A percentile compares a stretch with the other conserved stretches of the same genome.
Conservation (phyloP, 2,888 invertebrate species). For the Eurois occulta region DNA sequence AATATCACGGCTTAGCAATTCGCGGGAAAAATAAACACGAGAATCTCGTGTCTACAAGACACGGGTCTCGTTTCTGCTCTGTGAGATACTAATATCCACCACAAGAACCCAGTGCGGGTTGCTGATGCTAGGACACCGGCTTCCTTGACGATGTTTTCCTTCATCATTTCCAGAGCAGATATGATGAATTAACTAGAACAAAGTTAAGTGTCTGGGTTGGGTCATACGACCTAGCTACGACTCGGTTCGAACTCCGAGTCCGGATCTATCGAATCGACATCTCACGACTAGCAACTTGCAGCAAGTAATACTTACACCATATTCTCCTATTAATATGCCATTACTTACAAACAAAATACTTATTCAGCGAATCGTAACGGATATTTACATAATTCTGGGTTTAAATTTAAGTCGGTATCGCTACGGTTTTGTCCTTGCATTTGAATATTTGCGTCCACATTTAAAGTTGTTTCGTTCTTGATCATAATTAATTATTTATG, state of each 20-base stretch:
- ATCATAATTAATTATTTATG: conserved; percentile 67
- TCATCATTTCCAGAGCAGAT: not conserved
- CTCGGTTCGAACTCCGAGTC: not conserved
- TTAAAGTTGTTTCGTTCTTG: conserved; percentile 62
- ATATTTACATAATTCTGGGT: conserved; percentile 49
- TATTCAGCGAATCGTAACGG: conserved; percentile 21
- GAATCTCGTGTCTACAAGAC: not conserved
- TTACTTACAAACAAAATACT: conserved; percentile 19
- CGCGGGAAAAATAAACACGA: not conserved
- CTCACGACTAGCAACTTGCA: not conserved
- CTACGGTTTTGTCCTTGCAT: conserved; percentile 51
- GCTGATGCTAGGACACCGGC: not conserved
- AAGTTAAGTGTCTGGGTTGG: not conserved
- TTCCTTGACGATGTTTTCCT: not conserved
- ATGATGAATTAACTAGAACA: not conserved
- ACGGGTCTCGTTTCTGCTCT: not conserved
- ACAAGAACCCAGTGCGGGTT: not conserved
- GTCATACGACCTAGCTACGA: too few species aligned
- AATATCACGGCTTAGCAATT: not conserved
- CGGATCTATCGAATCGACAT: not conserved
- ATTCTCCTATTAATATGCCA: conserved; percentile 7
- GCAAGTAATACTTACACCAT: not conserved
- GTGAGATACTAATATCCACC: not conserved
- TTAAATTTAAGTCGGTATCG: conserved; percentile 45
- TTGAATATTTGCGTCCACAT: conserved; percentile 62